Evolutionary conservation across 2,113 vertebrate species (phyloP).

Genomic region (Solea solea): DNA sequence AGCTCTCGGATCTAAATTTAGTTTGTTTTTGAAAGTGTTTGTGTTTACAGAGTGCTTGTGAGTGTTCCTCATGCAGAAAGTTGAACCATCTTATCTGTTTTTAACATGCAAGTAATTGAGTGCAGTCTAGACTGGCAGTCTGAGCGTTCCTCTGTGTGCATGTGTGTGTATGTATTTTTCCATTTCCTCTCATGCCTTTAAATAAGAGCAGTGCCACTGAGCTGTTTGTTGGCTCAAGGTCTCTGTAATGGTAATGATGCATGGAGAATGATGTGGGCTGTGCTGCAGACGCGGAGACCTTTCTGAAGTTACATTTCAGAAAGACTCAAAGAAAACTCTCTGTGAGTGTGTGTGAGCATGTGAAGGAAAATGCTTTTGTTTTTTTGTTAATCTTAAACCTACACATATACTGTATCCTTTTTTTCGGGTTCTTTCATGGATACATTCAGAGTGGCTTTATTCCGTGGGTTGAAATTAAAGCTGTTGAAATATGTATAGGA

Average conservation of each 20-base stretch:
- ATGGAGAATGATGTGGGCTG: constrained; percentile 76
- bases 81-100: constrained; percentile 22
- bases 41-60: not conserved
- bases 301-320: constrained; percentile 63
- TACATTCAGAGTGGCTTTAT: constrained; percentile 31
- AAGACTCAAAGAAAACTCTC: constrained; percentile 22
- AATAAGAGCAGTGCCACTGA: constrained; percentile 67
- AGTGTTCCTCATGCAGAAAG: constrained; percentile 5
- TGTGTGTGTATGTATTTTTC: constrained; percentile 63
- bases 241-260: constrained; percentile 81
- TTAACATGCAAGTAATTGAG: constrained; percentile 12
- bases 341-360: constrained; percentile 21
- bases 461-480: constrained; percentile 15
- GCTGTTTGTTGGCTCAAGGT: constrained; percentile 80
- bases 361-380: constrained; percentile 12
- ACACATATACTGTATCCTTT: constrained; percentile 21
- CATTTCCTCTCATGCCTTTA: constrained; percentile 62
- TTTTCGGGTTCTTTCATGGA: constrained; percentile 1
- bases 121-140: constrained; percentile 16
- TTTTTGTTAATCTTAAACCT: constrained; percentile 35
- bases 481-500: constrained; percentile 45
- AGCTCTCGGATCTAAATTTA: constrained; percentile 45
- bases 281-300: constrained; percentile 53
- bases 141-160: not conserved
- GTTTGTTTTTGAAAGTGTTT: constrained; percentile 30